A percentile compares a stretch with the other conserved stretches of the same genome.
phyloP scores from a whole-genome alignment of 2,113 vertebrate genomes.

The Scomber japonicus region DNA sequence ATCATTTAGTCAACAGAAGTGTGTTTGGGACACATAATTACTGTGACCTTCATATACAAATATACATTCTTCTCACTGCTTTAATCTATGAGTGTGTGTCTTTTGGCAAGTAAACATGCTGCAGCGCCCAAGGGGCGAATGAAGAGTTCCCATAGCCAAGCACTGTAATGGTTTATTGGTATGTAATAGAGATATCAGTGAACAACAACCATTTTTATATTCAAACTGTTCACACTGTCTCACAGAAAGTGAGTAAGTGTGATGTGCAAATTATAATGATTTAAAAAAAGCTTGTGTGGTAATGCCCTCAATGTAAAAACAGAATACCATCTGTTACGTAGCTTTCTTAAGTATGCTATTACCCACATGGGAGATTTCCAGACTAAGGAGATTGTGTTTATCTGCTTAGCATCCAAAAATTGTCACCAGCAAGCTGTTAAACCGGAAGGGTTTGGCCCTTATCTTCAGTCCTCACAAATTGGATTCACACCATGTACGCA shows the following conservation, averaged over 20 bases:
- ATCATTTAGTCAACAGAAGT: no score
- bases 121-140: no score
- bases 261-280: not conserved
- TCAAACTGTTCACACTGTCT: not conserved
- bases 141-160: not conserved
- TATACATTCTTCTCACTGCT: no score
- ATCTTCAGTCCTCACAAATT: constrained; percentile 81
- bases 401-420: constrained; percentile 82
- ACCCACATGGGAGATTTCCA: constrained; percentile 77
- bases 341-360: constrained; percentile 71
- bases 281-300: constrained; percentile 9
- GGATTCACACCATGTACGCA: constrained; percentile 81
- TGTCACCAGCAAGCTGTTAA: constrained; percentile 82
- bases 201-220: not conserved
- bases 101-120: no score
- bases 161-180: not conserved
- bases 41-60: no score
- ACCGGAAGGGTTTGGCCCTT: constrained; percentile 61
- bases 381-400: constrained; percentile 79
- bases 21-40: no score
- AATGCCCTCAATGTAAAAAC: constrained; percentile 15
- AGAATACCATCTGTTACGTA: constrained; percentile 75
- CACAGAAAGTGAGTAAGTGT: constrained; percentile 8
- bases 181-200: not conserved
- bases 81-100: no score